Evolutionary conservation across 2,113 vertebrate species (phyloP), one percentile per base, ranked within the genome.

Genomic region (Lepus americanus): DNA sequence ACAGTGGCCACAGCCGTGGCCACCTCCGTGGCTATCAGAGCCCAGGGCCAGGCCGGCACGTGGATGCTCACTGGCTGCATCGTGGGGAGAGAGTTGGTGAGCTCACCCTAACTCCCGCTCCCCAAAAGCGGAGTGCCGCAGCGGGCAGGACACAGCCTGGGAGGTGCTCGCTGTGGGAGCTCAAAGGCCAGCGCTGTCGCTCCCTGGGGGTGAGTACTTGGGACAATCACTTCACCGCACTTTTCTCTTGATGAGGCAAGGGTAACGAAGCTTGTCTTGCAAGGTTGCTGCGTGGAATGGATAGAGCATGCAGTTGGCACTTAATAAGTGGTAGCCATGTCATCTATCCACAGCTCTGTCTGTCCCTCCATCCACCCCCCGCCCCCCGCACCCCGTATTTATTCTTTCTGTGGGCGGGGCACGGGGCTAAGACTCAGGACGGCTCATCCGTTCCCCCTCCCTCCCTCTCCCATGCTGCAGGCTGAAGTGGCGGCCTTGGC

Each of bases 21-120:
- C 20, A 25, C 36, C 7, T 27, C 77, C 22, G n/a, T 81, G 14
- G 11, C 44, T 63, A 33, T 1, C 0, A 31, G 44, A 39, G 25
- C 31, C 36, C n/a, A 61, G 17, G 12, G 6, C 55, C 33, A 36
- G 11, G 27, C 51, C 3, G 51, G 1, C 23, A 23, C 22, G 8
- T 0, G 1, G 31, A 7, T 59, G 29, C 22, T 0, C 0, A 19
- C 31, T 27, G 67, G 31, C 10, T 64, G 31, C 19, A 20, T 27
- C 29, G 1, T 20, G 9, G 33, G 22, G 27, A 82, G 36, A 55
- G 59, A 39, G 51, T 12, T 12, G 25, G 31, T 20, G 29, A 70
- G 31, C 17, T 33, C 61, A 13, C 3, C 31, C 66, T 72, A 61
- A 64, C 74, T 76, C 44, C 63, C 25, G 25, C 29, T 66, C 70